Percentiles rank a stretch among this genome's conserved stretches.
These are phyloP conservation scores for Cyclophora albipunctata DNA, from an alignment of 2,888 invertebrate species.

Conservation along the genomic window DNA sequence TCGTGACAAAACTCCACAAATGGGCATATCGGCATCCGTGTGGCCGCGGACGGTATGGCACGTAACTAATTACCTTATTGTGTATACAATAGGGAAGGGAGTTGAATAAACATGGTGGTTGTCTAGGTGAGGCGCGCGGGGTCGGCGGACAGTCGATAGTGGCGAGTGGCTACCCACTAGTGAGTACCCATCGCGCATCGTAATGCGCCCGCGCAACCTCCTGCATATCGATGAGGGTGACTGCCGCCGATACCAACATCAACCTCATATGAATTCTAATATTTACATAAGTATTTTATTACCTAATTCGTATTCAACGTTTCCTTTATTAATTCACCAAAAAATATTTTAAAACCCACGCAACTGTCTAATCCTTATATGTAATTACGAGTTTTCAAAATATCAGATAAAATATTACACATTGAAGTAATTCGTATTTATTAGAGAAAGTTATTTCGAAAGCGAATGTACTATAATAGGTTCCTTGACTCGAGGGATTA, in stretches of 20 bases:
- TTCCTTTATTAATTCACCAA: constrained; percentile 39
- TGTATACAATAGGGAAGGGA: constrained; percentile 36
- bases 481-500: constrained; percentile 8
- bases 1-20: constrained; percentile 71
- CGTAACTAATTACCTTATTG: constrained; percentile 29
- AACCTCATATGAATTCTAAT: constrained; percentile 41
- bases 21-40: constrained; percentile 54
- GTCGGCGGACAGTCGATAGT: constrained; percentile 64
- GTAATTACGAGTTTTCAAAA: constrained; percentile 13
- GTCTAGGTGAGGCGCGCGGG: constrained; percentile 35
- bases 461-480: constrained; percentile 17
- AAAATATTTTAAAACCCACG: constrained; percentile 23
- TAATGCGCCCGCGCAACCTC: constrained; percentile 54
- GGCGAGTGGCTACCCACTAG: constrained; percentile 31
- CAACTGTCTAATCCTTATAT: constrained; percentile 16
- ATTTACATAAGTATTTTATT: constrained; percentile 49
- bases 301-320: constrained; percentile 58
- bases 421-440: constrained; percentile 34
- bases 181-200: constrained; percentile 45
- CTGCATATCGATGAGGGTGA: constrained; percentile 60
- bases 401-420: constrained; percentile 8
- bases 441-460: constrained; percentile 30
- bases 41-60: constrained; percentile 36
- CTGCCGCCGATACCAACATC: constrained; percentile 38
- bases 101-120: constrained; percentile 38